A percentile compares a stretch with the other conserved stretches of the same genome.
phyloP scores from a whole-genome alignment of 2,797 vertebrate genomes.

The Lacerta viridis region DNA sequence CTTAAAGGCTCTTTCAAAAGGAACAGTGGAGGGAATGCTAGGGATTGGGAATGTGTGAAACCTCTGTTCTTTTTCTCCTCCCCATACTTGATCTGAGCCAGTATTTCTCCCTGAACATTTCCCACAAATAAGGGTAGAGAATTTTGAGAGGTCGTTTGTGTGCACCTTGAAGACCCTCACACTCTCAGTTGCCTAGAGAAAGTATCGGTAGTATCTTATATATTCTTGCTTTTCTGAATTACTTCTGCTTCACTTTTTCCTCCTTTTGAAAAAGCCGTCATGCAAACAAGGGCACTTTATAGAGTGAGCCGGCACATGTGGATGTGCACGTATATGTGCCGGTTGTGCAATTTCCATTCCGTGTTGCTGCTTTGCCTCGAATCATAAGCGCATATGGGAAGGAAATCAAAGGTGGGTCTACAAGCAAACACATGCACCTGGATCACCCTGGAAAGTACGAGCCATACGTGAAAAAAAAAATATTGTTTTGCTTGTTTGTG shows the following conservation, averaged over 20 bases:
- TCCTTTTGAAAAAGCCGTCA: neutral
- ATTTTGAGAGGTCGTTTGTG: too few species aligned
- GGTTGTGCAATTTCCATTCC: neutral
- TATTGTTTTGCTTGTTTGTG: neutral
- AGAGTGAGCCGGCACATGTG: neutral
- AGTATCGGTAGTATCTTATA: neutral
- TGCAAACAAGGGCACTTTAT: neutral
- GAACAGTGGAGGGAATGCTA: neutral
- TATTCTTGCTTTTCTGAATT: conserved; percentile 3
- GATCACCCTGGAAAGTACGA: neutral
- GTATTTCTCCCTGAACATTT: neutral
- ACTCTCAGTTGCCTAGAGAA: neutral
- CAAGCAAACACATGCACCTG: neutral
- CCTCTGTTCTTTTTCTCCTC: neutral
- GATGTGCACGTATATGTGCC: neutral
- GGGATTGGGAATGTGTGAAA: neutral
- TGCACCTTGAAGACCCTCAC: too few species aligned
- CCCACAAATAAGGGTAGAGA: too few species aligned
- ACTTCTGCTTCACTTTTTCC: neutral
- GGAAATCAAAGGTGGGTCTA: neutral
- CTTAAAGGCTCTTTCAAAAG: neutral
- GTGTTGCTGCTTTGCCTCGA: neutral
- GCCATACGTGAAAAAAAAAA: neutral
- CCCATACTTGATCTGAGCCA: neutral
- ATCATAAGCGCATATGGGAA: neutral